Base-by-base conservation (phyloP, 30 jellyfish, hydroid and myxozoan species). In the Turritopsis rubra region DNA sequence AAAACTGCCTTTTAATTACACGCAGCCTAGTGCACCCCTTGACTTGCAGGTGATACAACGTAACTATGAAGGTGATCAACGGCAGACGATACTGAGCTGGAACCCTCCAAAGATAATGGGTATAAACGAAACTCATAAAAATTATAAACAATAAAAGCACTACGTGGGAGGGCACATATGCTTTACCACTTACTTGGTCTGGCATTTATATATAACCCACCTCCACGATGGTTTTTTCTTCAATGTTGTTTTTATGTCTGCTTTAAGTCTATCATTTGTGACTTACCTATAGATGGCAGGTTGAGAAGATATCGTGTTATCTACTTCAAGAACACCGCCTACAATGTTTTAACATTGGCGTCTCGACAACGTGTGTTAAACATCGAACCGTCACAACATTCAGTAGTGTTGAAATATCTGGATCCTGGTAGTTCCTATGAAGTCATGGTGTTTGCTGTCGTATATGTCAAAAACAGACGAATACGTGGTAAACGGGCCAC, bases 21-120 rank as follows among this genome's bases (percentile, higher is more conserved):
- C 89, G 18, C 70, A 82, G 72, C 96, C 96, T 20, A 77, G 86
- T 52, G 76, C 74, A 28, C 92, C 96, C 9, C 29, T 84, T 30
- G 77, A 88, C 74, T 72, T 88, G 79, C 78, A 72, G 27, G 89
- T 89, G 18, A 23, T 16, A 16, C 81, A 66, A 18, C 86, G 91
- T 22, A 78, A 87, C 86, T 72, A 68, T 27, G 31, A 83, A 22
- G 75, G 77, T 41, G 84, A 71, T 22, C 79, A 77, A 28, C 68
- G 77, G 13, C 80, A 31, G 28, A 89, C 84, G 78, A 78, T 81
- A 28, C 26, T 88, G 20, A 41, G 91, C 0, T 88, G 96, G 96
- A 29, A 66, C 0, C 83, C 86, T 1, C 96, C 96, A 1, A 79
- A 71, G 9, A 29, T 82, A 1, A 28, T 79, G 3, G 89, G 96